Percentiles rank a stretch among this genome's conserved stretches.
Conservation (phyloP, 2,888 invertebrate species). For the Antheraea yamamai region DNA sequence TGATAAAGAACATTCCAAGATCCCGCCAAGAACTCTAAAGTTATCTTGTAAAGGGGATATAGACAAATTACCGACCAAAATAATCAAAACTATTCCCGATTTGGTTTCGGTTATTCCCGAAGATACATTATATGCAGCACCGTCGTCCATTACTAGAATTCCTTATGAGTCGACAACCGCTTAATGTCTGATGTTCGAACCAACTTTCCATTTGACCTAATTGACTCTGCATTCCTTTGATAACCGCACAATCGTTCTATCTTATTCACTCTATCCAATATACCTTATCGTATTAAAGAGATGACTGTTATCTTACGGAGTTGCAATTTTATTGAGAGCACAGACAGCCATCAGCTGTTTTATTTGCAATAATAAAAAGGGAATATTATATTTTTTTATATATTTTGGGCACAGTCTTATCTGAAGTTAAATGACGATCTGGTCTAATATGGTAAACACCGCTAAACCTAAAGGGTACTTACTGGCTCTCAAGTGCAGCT, state of each 20-base stretch:
- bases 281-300: neutral
- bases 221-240: conserved; percentile 35
- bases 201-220: conserved; percentile 29
- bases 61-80: neutral
- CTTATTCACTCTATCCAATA: neutral
- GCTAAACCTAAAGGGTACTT: too few relatives aligned
- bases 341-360: neutral
- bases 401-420: too few relatives aligned
- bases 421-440: too few relatives aligned
- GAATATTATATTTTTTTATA: too few relatives aligned
- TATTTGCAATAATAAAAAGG: neutral
- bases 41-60: neutral
- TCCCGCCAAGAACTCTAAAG: too few relatives aligned
- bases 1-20: too few relatives aligned
- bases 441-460: too few relatives aligned
- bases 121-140: neutral
- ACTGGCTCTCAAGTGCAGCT: too few relatives aligned
- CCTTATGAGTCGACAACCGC: conserved; percentile 40
- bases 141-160: conserved; percentile 35
- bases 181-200: conserved; percentile 28
- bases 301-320: neutral
- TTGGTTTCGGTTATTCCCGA: neutral
- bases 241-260: conserved; percentile 22
- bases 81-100: neutral
- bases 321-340: neutral